Evolutionary conservation across 2,888 invertebrate species (phyloP).

Genomic region (Tinea semifulvella): DNA sequence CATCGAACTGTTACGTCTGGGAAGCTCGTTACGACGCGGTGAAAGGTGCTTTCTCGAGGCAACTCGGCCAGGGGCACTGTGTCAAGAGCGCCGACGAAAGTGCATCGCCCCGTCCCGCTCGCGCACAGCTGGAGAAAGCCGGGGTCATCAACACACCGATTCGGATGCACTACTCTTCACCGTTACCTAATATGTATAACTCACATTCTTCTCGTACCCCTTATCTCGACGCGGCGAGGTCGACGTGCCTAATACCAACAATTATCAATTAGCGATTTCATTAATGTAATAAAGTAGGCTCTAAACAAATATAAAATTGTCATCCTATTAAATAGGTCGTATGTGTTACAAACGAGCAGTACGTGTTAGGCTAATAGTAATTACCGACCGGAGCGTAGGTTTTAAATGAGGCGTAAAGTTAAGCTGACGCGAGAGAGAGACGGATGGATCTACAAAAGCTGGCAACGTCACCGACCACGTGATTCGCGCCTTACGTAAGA

Average conservation of each 20-base stretch:
- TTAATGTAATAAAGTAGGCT: too few species aligned
- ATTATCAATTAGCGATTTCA: too few species aligned
- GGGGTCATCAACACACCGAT: slow-evolving; percentile 43
- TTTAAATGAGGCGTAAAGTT: neutral
- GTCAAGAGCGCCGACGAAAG: slow-evolving; percentile 65
- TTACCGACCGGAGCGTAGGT: neutral
- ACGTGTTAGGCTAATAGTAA: neutral
- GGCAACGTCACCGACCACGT: slow-evolving; percentile 46
- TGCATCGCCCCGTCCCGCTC: slow-evolving; percentile 51
- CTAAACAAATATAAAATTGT: too few species aligned
- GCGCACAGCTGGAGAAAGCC: slow-evolving; percentile 55
- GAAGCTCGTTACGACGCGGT: slow-evolving; percentile 46
- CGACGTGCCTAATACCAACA: too few species aligned
- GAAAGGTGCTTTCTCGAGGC: slow-evolving; percentile 63
- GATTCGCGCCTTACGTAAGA: slow-evolving; percentile 62
- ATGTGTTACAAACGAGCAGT: neutral
- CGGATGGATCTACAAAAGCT: slow-evolving; percentile 44
- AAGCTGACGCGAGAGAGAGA: slow-evolving; percentile 14
- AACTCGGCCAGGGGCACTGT: slow-evolving; percentile 66
- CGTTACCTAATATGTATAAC: slow-evolving; percentile 6
- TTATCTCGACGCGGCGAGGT: too few species aligned
- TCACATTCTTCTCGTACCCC: neutral
- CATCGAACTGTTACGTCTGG: slow-evolving; percentile 5
- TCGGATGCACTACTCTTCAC: neutral
- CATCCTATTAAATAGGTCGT: too few species aligned